Percentiles rank a stretch among this genome's conserved stretches.
Evolutionary conservation across 37 sponge, comb jelly and placozoan genomes (phyloP).

Genomic region (Cladorhizidae sp.): DNA sequence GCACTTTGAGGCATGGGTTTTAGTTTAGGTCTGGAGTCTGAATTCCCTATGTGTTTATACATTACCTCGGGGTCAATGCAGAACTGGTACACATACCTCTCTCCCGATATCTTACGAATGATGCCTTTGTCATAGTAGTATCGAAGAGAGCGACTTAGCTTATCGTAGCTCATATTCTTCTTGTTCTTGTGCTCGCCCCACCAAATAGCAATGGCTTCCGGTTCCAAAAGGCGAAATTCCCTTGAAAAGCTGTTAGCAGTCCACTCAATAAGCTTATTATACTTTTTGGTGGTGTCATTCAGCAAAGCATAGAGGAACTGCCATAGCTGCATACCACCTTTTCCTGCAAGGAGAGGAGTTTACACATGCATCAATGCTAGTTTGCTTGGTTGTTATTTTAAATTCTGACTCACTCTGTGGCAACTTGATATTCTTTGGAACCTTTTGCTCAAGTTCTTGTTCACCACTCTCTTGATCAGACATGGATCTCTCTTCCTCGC

Average conservation of each 20-base stretch:
- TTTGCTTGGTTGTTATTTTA: not conserved
- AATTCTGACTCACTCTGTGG: constrained; percentile 73
- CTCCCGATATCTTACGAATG: constrained; percentile 77
- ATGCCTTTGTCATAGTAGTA: constrained; percentile 92
- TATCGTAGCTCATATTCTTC: constrained; percentile 92
- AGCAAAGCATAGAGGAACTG: constrained; percentile 84
- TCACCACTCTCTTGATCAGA: not conserved
- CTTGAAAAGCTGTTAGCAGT: constrained; percentile 37
- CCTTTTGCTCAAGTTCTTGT: not conserved
- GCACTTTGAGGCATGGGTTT: constrained; percentile 71
- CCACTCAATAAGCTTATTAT: constrained; percentile 75
- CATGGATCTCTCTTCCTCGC: not conserved
- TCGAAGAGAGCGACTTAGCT: constrained; percentile 81
- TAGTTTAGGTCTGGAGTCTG: constrained; percentile 61
- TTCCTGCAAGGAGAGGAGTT: constrained; percentile 34
- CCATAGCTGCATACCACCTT: constrained; percentile 91
- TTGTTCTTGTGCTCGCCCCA: constrained; percentile 90
- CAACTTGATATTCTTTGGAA: constrained; percentile 56
- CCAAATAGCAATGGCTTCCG: constrained; percentile 85
- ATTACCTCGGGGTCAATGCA: constrained; percentile 75
- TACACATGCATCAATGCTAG: not conserved
- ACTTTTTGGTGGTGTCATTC: constrained; percentile 42
- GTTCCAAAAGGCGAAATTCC: constrained; percentile 81
- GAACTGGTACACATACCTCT: constrained; percentile 83
- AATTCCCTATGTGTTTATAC: constrained; percentile 75